A percentile compares a stretch with the other conserved stretches of the same genome.
Evolutionary conservation across 2,888 invertebrate species (phyloP).

Genomic region (Pomacea canaliculata): DNA sequence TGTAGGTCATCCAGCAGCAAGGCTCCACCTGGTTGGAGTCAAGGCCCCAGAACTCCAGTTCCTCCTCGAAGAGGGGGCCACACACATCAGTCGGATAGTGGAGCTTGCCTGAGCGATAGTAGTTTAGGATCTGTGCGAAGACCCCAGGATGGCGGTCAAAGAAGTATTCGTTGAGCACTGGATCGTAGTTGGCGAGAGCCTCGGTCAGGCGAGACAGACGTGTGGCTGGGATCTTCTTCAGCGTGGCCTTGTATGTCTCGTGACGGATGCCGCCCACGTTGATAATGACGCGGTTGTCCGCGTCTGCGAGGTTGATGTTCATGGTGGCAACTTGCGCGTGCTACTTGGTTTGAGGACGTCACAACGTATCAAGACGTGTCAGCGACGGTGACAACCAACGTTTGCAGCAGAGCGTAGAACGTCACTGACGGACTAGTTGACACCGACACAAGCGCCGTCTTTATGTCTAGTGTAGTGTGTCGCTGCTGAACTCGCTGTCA

Average conservation of each 20-base stretch:
- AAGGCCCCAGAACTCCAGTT: constrained; percentile 98
- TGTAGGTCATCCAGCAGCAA: constrained; percentile 99
- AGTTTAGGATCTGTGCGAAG: constrained; percentile 94
- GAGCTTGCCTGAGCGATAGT: constrained; percentile 97
- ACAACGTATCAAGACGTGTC: too few species aligned
- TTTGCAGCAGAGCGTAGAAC: too few species aligned
- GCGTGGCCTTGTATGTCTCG: constrained; percentile 79
- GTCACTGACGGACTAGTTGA: too few species aligned
- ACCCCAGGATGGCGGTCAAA: constrained; percentile 95
- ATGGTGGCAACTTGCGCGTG: not conserved
- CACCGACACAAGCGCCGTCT: too few species aligned
- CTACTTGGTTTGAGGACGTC: too few species aligned
- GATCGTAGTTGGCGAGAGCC: constrained; percentile 98
- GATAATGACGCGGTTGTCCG: constrained; percentile 96
- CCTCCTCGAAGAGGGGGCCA: constrained; percentile 98
- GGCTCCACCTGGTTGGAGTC: constrained; percentile 99
- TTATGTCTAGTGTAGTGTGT: too few species aligned
- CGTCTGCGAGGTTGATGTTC: constrained; percentile 50
- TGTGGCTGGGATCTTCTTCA: constrained; percentile 98
- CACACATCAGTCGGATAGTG: constrained; percentile 99
- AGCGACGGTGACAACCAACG: too few species aligned
- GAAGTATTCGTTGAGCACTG: constrained; percentile 99
- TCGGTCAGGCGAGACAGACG: constrained; percentile 93
- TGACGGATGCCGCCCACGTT: constrained; percentile 98
- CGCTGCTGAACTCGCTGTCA: too few species aligned